These are phyloP conservation scores for Physeter macrocephalus DNA, from an alignment of 2,113 vertebrate genomes.

Conservation along the genomic window DNA sequence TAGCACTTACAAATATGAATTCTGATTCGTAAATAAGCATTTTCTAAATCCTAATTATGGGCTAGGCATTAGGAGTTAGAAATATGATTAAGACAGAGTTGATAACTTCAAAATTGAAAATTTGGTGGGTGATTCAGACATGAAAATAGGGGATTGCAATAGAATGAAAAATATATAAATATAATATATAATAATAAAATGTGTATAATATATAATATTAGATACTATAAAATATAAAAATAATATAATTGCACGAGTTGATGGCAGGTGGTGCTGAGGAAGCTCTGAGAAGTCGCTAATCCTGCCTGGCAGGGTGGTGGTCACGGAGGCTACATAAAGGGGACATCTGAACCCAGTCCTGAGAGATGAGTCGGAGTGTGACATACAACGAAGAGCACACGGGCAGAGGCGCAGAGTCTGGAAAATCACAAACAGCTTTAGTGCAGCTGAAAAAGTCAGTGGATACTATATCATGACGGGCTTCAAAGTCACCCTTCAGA, in stretches of 20 bases:
- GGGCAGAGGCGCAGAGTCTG: not conserved
- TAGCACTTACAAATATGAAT: not conserved
- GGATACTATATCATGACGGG: not conserved
- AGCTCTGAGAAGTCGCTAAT: not conserved
- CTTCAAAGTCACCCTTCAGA: not conserved
- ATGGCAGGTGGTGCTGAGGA: not conserved
- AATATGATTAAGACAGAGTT: not conserved
- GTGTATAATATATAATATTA: not conserved
- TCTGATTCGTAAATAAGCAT: not conserved
- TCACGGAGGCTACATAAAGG: not conserved
- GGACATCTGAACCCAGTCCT: not conserved
- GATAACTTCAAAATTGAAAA: not conserved
- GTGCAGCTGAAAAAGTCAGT: not conserved
- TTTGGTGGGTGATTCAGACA: not conserved
- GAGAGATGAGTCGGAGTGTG: not conserved
- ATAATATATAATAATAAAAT: not conserved
- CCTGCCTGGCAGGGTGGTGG: not conserved
- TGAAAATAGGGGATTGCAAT: not conserved
- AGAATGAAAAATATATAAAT: not conserved
- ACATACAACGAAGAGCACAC: not conserved
- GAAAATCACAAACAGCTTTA: not conserved
- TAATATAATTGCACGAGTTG: not conserved
- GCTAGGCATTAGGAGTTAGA: not conserved
- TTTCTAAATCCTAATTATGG: not conserved
- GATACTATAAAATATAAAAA: not conserved